Evolutionary conservation across 1,140 invertebrate species (phyloP).

Genomic region (Aphelinus certus): DNA sequence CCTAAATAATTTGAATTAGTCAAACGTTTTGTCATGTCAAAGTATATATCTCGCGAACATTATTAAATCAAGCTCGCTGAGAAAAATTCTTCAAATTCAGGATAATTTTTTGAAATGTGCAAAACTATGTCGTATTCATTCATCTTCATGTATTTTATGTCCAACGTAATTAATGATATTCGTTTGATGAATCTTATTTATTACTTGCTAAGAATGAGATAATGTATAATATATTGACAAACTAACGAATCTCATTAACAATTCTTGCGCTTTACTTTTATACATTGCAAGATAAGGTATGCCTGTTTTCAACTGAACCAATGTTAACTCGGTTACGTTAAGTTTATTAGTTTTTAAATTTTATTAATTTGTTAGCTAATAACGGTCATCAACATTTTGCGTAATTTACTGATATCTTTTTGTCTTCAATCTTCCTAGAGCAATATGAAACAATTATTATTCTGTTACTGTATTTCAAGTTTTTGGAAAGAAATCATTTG

Average conservation of each 20-base stretch:
- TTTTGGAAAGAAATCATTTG: no score
- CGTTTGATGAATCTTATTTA: conserved; percentile 22
- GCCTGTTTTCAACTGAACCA: conserved; percentile 9
- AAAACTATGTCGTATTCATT: no score
- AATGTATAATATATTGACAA: conserved; percentile 30
- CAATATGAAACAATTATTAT: background rate
- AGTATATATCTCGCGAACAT: no score
- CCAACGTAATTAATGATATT: conserved; percentile 23
- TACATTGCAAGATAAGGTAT: conserved; percentile 35
- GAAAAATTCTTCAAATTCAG: no score
- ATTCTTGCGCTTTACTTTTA: conserved; percentile 35
- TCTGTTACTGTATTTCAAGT: no score
- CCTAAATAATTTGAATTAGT: no score
- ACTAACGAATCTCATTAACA: conserved; percentile 34
- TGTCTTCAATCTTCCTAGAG: conserved; percentile 17
- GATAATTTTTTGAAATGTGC: no score
- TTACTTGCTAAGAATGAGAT: conserved; percentile 14
- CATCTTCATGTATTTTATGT: background rate
- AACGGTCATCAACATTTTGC: conserved; percentile 20
- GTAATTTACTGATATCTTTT: conserved; percentile 25
- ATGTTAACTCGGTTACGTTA: conserved; percentile 28
- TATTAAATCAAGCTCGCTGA: no score
- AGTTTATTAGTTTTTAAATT: conserved; percentile 38
- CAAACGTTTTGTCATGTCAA: no score
- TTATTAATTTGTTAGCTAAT: conserved; percentile 38